Percentiles rank a stretch among this genome's conserved stretches.
phyloP scores from a whole-genome alignment of 2,888 invertebrate species.

The Oscheius sp. region DNA sequence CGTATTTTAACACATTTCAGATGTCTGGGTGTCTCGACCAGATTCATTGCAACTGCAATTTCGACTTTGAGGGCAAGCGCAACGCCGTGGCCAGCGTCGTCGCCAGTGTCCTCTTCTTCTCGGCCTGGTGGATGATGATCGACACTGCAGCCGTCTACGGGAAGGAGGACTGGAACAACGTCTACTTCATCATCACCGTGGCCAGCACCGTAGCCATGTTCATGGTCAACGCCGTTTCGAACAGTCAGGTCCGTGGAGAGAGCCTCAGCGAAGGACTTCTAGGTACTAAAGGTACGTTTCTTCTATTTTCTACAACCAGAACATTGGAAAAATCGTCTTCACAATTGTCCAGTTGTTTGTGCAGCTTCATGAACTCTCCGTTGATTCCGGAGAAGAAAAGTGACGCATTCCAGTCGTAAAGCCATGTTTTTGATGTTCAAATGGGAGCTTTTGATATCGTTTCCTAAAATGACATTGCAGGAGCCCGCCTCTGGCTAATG shows the following conservation, averaged over 20 bases:
- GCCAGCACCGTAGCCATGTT: conserved; percentile 92
- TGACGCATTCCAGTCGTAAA: too few relatives aligned
- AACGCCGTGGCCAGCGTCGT: conserved; percentile 88
- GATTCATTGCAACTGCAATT: conserved; percentile 62
- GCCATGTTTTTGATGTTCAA: neutral
- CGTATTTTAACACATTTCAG: neutral
- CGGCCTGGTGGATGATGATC: conserved; percentile 98
- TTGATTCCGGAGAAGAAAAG: too few relatives aligned
- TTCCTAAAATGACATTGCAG: conserved; percentile 63
- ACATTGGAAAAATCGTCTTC: too few relatives aligned
- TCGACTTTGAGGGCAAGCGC: conserved; percentile 86
- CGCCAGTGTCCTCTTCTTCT: conserved; percentile 90
- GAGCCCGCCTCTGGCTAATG: conserved; percentile 91
- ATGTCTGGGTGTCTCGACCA: conserved; percentile 70
- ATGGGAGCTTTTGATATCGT: neutral
- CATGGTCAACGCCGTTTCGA: conserved; percentile 96
- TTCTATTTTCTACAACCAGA: too few relatives aligned
- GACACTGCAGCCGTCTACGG: conserved; percentile 87
- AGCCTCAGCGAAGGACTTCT: conserved; percentile 71
- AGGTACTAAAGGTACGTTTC: conserved; percentile 82
- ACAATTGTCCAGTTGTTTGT: too few relatives aligned
- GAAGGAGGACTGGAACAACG: conserved; percentile 77
- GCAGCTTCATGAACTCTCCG: too few relatives aligned
- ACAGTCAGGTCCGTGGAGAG: conserved; percentile 78
- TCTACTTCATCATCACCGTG: conserved; percentile 90